Evolutionary conservation across 2,113 vertebrate genomes (phyloP).

Genomic region (Phylloscopus trochiloides): DNA sequence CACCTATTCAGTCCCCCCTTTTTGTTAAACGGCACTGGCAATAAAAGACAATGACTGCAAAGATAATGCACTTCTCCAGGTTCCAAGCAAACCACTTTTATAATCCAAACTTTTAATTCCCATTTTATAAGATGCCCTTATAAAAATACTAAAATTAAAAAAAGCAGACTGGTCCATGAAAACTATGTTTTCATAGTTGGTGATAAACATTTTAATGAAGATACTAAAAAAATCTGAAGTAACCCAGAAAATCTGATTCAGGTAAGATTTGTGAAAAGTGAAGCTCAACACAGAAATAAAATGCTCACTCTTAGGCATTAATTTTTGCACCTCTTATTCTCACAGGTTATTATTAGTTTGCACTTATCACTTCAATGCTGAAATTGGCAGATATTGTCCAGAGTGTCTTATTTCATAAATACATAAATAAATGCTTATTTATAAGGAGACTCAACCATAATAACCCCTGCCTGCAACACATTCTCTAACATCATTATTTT

Average conservation of each 20-base stretch:
- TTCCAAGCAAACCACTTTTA: not conserved
- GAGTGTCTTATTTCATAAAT: not conserved
- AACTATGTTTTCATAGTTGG: not conserved
- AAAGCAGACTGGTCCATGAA: not conserved
- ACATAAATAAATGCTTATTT: not conserved
- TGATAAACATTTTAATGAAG: not conserved
- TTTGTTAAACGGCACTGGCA: not conserved
- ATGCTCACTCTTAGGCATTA: not conserved
- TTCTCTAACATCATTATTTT: not conserved
- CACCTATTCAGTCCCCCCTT: not conserved
- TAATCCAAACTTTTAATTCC: not conserved
- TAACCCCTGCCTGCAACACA: not conserved
- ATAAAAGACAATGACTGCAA: constrained; percentile 28
- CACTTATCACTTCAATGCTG: not conserved
- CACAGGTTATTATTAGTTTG: not conserved
- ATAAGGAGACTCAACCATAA: not conserved
- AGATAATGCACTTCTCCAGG: not conserved
- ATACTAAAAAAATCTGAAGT: not conserved
- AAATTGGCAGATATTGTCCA: not conserved
- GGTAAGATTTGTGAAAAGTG: not conserved
- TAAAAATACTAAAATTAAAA: not conserved
- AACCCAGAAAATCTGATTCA: not conserved
- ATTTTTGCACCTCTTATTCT: not conserved
- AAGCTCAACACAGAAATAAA: not conserved
- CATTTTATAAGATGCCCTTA: not conserved